Evolutionary conservation across 2,888 invertebrate species (phyloP).

Genomic region (Lissocephala sabroskyi): DNA sequence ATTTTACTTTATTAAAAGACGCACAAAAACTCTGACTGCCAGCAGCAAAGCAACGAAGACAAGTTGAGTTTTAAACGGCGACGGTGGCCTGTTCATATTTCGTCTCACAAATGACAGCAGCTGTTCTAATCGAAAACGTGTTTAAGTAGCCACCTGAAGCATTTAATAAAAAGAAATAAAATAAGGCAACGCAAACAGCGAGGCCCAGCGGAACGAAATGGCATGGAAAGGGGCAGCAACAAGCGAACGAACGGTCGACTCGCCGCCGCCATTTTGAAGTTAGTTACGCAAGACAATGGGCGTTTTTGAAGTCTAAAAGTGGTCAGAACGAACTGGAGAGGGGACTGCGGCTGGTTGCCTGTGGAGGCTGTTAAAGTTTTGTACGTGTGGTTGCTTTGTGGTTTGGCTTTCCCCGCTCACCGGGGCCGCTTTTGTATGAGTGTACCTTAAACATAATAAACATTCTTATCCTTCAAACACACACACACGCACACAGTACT

Average conservation of each 20-base stretch:
- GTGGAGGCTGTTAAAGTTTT: conserved; percentile 48
- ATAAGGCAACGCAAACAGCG: conserved; percentile 12
- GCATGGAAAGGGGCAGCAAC: conserved; percentile 14
- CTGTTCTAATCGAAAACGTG: conserved; percentile 67
- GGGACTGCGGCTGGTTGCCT: conserved; percentile 15
- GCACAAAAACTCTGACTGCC: too few species aligned
- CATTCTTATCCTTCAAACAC: conserved; percentile 56
- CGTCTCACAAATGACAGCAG: conserved; percentile 41
- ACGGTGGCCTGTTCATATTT: not conserved
- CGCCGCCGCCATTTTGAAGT: conserved; percentile 30
- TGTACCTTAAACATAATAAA: conserved; percentile 51
- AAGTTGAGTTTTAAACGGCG: not conserved
- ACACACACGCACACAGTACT: conserved; percentile 2
- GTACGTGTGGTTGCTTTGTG: conserved; percentile 62
- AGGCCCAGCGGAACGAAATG: not conserved
- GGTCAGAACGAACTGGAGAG: conserved; percentile 3
- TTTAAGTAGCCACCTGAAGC: conserved; percentile 61
- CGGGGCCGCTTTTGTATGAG: conserved; percentile 18
- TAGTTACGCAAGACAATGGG: conserved; percentile 29
- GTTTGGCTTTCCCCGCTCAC: conserved; percentile 32
- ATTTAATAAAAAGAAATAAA: conserved; percentile 48
- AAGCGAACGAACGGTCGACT: not conserved
- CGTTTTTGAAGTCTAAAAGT: conserved; percentile 11
- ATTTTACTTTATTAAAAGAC: conserved; percentile 31
- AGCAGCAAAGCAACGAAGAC: conserved; percentile 3